Conservation (phyloP, 2,113 vertebrate genomes). For the Podilymbus podiceps region DNA sequence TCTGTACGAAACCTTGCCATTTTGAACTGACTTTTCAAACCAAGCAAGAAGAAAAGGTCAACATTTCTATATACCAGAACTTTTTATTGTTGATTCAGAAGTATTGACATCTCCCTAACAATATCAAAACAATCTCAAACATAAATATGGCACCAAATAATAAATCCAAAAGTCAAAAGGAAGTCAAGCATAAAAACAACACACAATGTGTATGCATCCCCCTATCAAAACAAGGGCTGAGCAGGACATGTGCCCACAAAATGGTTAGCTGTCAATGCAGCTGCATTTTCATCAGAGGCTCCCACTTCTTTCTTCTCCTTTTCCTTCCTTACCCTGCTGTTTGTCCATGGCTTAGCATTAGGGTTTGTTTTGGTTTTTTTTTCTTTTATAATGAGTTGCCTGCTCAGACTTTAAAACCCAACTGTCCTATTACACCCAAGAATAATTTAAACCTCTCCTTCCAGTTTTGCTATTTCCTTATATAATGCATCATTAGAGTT, state of each 20-base stretch:
- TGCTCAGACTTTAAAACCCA: neutral
- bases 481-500: neutral
- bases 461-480: neutral
- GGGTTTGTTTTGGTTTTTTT: too few relatives aligned
- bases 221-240: neutral
- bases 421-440: neutral
- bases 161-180: constrained; percentile 4
- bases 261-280: neutral
- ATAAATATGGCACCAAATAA: neutral
- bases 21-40: constrained; percentile 48
- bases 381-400: neutral
- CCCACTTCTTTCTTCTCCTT: neutral
- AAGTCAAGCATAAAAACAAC: constrained; percentile 4
- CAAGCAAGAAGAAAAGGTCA: constrained; percentile 46
- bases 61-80: constrained; percentile 23
- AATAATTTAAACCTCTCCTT: neutral
- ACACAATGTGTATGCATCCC: neutral
- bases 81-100: constrained; percentile 26
- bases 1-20: neutral
- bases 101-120: constrained; percentile 35
- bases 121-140: constrained; percentile 26
- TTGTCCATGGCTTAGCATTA: neutral
- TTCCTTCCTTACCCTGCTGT: neutral
- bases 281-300: neutral
- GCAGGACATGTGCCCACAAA: neutral